Percentiles rank a stretch among this genome's conserved stretches.
phyloP scores from a whole-genome alignment of 2,113 vertebrate species.

The Heterotis niloticus region DNA sequence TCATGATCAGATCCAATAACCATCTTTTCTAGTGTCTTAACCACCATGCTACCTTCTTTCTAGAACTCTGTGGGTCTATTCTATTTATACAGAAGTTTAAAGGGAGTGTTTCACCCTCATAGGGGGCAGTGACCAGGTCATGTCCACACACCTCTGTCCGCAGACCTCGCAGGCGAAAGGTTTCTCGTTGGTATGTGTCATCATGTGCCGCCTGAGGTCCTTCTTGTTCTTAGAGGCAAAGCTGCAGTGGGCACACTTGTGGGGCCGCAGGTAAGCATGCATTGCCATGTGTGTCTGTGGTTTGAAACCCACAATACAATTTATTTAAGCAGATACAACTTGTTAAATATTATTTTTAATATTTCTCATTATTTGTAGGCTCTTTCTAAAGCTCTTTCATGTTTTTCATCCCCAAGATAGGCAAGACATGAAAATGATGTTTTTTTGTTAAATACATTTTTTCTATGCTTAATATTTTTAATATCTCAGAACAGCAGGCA shows the following conservation, averaged over 20 bases:
- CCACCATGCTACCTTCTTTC: neutral
- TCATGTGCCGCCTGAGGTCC: slow-evolving; percentile 86
- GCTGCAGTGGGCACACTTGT: slow-evolving; percentile 90
- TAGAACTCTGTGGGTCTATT: neutral
- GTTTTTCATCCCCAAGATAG: too few relatives aligned
- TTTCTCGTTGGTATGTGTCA: slow-evolving; percentile 98
- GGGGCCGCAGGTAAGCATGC: slow-evolving; percentile 86
- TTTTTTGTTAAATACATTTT: too few relatives aligned
- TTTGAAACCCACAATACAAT: neutral
- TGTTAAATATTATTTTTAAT: too few relatives aligned
- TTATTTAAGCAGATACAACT: too few relatives aligned
- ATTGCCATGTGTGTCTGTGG: slow-evolving; percentile 81
- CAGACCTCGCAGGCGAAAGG: slow-evolving; percentile 90
- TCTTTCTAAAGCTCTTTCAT: too few relatives aligned
- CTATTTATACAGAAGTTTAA: neutral
- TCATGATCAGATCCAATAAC: neutral
- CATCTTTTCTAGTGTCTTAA: neutral
- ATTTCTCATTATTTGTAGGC: too few relatives aligned
- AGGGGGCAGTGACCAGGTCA: too few relatives aligned
- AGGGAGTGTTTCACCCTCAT: neutral
- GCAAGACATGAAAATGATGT: too few relatives aligned
- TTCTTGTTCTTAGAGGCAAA: slow-evolving; percentile 99
- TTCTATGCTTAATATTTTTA: too few relatives aligned
- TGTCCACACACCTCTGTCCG: slow-evolving; percentile 78
- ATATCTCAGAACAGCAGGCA: too few relatives aligned